Evolutionary conservation across 2,888 invertebrate genomes (phyloP).

Genomic region (Leptodirus hochenwartii): DNA sequence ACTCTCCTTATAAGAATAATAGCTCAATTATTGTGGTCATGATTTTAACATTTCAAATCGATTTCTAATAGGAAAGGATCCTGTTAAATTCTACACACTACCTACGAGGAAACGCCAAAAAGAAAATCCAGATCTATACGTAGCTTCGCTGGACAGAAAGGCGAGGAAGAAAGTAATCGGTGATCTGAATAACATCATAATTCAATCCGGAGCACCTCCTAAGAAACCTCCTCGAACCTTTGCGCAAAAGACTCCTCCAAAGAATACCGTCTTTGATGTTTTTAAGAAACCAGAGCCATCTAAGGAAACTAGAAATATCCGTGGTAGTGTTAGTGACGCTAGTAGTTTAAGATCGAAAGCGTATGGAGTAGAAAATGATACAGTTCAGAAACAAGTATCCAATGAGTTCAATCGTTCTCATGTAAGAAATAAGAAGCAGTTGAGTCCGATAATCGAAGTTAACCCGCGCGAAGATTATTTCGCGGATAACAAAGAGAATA

Average conservation of each 20-base stretch:
- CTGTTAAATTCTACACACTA: conserved; percentile 50
- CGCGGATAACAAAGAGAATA: conserved; percentile 14
- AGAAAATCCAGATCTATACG: conserved; percentile 20
- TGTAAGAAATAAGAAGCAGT: conserved; percentile 45
- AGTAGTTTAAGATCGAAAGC: conserved; percentile 33
- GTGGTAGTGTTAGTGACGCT: conserved; percentile 30
- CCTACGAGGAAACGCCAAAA: conserved; percentile 41
- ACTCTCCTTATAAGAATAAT: too few relatives aligned
- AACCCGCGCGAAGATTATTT: conserved; percentile 54
- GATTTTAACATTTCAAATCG: too few relatives aligned
- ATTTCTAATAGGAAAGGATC: conserved; percentile 22
- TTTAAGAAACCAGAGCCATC: conserved; percentile 39
- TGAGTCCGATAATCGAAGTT: conserved; percentile 66
- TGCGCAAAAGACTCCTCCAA: conserved; percentile 38
- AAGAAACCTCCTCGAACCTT: conserved; percentile 25
- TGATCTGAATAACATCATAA: conserved; percentile 33
- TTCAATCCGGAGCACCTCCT: conserved; percentile 19
- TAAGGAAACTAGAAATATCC: conserved; percentile 32
- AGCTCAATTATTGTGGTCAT: too few relatives aligned
- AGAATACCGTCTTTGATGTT: conserved; percentile 43
- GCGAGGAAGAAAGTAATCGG: conserved; percentile 31
- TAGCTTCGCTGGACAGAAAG: conserved; percentile 18
- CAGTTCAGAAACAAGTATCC: conserved; percentile 1
- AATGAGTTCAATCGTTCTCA: too few relatives aligned
- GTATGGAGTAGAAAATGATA: conserved; percentile 13